Evolutionary conservation across 1,140 invertebrate genomes (phyloP).

Genomic region (Acromyrmex charruanus): DNA sequence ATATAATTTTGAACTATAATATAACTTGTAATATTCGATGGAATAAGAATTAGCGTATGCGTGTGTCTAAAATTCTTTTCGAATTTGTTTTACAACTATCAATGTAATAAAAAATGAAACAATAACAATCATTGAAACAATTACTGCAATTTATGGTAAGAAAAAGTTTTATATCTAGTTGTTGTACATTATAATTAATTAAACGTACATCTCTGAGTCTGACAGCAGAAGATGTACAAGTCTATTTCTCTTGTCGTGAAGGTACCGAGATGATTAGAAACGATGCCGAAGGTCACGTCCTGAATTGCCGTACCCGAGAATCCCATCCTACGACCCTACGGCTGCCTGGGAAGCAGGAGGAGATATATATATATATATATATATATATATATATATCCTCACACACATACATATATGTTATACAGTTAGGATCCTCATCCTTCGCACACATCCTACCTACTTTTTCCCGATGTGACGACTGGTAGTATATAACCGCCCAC

Average conservation of each 20-base stretch:
- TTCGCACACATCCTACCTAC: slow-evolving; percentile 14
- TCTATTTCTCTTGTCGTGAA: slow-evolving; percentile 4
- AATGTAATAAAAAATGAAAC: neutral
- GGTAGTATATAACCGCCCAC: neutral
- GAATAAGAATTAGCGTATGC: neutral
- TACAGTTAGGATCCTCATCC: slow-evolving; percentile 39
- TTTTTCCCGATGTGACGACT: slow-evolving; percentile 25
- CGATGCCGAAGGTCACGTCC: slow-evolving; percentile 50
- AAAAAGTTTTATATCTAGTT: neutral
- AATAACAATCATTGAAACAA: neutral
- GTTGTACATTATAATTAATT: neutral
- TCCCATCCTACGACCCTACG: slow-evolving; percentile 22
- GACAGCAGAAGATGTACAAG: neutral
- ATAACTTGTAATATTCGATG: neutral
- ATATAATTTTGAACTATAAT: neutral
- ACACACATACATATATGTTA: neutral
- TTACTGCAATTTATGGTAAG: neutral
- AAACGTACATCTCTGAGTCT: neutral
- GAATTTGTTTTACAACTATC: neutral
- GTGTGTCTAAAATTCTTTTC: neutral
- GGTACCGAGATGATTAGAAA: slow-evolving; percentile 33
- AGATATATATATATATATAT: slow-evolving; percentile 5
- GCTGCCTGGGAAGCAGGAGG: slow-evolving; percentile 16
- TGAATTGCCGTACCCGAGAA: slow-evolving; percentile 33
- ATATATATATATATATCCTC: neutral